Base-by-base conservation (phyloP, 2,113 vertebrate species). In the Bucco capensis region DNA sequence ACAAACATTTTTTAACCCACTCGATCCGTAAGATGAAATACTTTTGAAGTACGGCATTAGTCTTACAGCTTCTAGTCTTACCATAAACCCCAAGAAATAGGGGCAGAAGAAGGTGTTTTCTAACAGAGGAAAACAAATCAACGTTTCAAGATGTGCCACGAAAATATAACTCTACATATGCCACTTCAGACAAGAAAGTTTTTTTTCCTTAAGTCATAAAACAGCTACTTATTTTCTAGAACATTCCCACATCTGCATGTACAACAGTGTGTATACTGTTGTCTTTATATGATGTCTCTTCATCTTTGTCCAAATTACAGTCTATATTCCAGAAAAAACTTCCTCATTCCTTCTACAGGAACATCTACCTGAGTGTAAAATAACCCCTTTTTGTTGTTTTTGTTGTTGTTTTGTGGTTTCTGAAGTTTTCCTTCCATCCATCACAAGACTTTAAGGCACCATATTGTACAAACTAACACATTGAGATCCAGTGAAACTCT, bases 371-470 rank as follows among this genome's bases (percentile, higher is more conserved):
- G 28, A 47, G 38, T 58, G 18, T 70, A 89, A 82, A 76, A 90
- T 24, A 2, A 15, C 57, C 24, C 4, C 1, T 10, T 69, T 69
- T 67, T 46, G 14, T 42, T 30, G 27, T 67, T 42, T 42, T 42
- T 73, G 47, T 71, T 38, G 27, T 40, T 76, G 50, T 56, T 90
- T 90, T 62, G 61, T 71, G 62, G 65, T 66, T 89, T 88, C 19
- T 1, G 1, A 83, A 77, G 37, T 62, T 80, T 82, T 70, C 47
- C 40, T 62, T 83, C 15, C 57, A 65, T 85, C 61, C 46, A 69
- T 82, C 76, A 44, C 70, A 96, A 94, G 96, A 96, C 94, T 95
- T 85, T 84, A 96, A 94, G 96, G 95, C 95, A 96, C 92, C 94
- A 92, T 77, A 79, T 72, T 95, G 73, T 94, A 73, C 79, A 93